These are phyloP conservation scores for Enteromius viviparus DNA, from an alignment of 2,797 vertebrate species.

Conservation along the genomic window DNA sequence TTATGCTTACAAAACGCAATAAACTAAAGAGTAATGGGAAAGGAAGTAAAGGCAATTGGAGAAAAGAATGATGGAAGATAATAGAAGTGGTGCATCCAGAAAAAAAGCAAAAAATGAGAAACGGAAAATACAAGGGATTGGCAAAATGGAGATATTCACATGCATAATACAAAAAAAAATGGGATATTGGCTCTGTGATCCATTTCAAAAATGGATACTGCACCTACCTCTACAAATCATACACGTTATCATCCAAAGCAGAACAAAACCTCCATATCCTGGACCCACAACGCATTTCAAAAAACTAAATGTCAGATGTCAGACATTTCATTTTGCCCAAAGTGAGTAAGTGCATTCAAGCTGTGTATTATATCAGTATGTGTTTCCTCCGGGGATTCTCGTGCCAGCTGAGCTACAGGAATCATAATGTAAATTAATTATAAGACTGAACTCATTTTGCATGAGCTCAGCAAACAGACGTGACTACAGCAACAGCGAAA, in stretches of 20 bases:
- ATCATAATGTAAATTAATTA: slow-evolving; percentile 29
- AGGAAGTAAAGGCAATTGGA: slow-evolving; percentile 27
- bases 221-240: slow-evolving; percentile 42
- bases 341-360: neutral
- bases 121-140: slow-evolving; percentile 7
- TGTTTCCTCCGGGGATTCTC: neutral
- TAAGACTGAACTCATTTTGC: slow-evolving; percentile 8
- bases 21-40: neutral
- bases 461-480: slow-evolving; percentile 11
- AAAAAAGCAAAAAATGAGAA: slow-evolving; percentile 22
- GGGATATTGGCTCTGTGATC: slow-evolving; percentile 30
- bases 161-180: slow-evolving; percentile 42
- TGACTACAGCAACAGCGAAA: neutral
- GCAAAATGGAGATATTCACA: slow-evolving; percentile 42
- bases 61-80: neutral
- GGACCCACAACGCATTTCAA: slow-evolving; percentile 12
- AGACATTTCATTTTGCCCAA: slow-evolving; percentile 7
- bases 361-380: neutral
- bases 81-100: neutral
- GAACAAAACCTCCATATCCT: slow-evolving; percentile 17
- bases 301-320: slow-evolving; percentile 22
- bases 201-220: slow-evolving; percentile 37
- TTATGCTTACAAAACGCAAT: neutral
- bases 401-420: slow-evolving; percentile 24
- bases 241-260: neutral